Percentiles rank a stretch among this genome's conserved stretches.
These are phyloP conservation scores for Speoplatyrhinus poulsoni DNA, from an alignment of 2,113 vertebrate genomes.

Conservation along the genomic window DNA sequence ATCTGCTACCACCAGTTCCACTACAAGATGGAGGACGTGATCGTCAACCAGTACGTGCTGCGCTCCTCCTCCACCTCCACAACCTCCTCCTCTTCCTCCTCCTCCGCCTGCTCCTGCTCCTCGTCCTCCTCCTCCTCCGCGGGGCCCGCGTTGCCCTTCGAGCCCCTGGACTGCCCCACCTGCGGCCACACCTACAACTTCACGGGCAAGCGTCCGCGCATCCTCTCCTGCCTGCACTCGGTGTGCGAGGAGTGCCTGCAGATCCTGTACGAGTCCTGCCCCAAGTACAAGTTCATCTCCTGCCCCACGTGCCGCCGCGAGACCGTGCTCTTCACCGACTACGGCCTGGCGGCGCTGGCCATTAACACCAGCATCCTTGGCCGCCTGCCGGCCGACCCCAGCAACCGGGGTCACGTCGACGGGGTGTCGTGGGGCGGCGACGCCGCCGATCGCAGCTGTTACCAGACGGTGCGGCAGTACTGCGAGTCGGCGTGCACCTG, in stretches of 20 bases:
- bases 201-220: conserved; percentile 91
- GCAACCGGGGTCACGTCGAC: conserved; percentile 62
- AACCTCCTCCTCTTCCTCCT: conserved; percentile 61
- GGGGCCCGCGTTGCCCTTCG: conserved; percentile 81
- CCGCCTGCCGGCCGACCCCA: conserved; percentile 88
- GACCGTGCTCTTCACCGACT: conserved; percentile 99
- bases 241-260: conserved; percentile 99
- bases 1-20: conserved; percentile 93
- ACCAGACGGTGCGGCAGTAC: conserved; percentile 99
- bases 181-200: conserved; percentile 97
- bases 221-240: conserved; percentile 96
- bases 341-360: conserved; percentile 93
- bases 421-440: conserved; percentile 92
- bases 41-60: conserved; percentile 95
- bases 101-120: conserved; percentile 46
- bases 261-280: conserved; percentile 98
- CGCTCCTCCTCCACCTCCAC: conserved; percentile 78
- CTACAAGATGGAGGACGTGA: conserved; percentile 92
- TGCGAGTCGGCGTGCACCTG: conserved; percentile 97
- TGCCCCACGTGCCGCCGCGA: conserved; percentile 96
- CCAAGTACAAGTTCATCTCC: conserved; percentile 99
- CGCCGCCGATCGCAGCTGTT: conserved; percentile 95
- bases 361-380: conserved; percentile 98
- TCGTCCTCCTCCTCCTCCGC: conserved; percentile 66
- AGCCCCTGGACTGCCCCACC: conserved; percentile 95